phyloP scores from a whole-genome alignment of 1,140 invertebrate genomes.

The Zaprionus vittiger region DNA sequence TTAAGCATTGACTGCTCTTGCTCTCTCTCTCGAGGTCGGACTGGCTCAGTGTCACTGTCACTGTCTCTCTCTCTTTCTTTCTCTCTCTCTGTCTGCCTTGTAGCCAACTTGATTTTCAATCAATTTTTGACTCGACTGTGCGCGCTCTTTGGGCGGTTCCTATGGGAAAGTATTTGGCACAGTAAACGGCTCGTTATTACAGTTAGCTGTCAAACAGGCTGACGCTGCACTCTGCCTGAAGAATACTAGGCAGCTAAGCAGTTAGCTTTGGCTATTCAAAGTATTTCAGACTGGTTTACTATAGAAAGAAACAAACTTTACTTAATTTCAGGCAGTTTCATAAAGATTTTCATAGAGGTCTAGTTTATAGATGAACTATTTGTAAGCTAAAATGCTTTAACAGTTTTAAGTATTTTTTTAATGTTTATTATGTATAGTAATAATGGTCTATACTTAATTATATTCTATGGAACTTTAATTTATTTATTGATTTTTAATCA shows the following conservation, averaged over 20 bases:
- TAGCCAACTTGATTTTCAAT: constrained; percentile 65
- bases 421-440: too few species aligned
- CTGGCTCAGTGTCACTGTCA: constrained; percentile 7
- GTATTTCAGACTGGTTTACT: not conserved
- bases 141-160: constrained; percentile 48
- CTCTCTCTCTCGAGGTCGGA: constrained; percentile 8
- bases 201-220: constrained; percentile 58
- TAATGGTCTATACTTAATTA: too few species aligned
- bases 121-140: constrained; percentile 59
- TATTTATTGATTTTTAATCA: not conserved
- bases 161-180: constrained; percentile 81
- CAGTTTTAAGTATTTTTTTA: not conserved
- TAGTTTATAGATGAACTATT: not conserved
- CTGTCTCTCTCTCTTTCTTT: constrained; percentile 20
- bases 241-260: not conserved
- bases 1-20: not conserved
- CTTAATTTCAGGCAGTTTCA: not conserved
- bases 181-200: constrained; percentile 74
- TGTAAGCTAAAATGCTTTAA: not conserved
- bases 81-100: not conserved
- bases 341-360: not conserved
- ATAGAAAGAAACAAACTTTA: not conserved
- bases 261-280: not conserved
- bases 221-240: not conserved
- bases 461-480: not conserved